Conservation (phyloP, 1,140 invertebrate species). For the Lineus longissimus region DNA sequence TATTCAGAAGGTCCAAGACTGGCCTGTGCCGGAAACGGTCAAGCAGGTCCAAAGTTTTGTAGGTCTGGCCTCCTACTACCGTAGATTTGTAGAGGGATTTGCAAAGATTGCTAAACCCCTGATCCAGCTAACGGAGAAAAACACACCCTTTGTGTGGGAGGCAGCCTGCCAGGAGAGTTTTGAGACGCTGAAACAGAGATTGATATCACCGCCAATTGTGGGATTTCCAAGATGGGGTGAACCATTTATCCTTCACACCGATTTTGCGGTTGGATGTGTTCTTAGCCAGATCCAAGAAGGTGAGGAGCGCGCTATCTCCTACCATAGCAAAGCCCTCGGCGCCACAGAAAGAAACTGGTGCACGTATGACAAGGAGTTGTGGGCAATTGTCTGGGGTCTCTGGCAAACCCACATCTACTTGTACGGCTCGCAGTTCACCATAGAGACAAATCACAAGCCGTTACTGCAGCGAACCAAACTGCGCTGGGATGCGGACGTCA, state of each 20-base stretch:
- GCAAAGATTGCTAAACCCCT: slow-evolving; percentile 27
- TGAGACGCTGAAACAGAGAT: slow-evolving; percentile 18
- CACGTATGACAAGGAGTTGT: slow-evolving; percentile 16
- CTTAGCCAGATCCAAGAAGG: slow-evolving; percentile 19
- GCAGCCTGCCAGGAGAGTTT: slow-evolving; percentile 18
- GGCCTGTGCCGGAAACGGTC: slow-evolving; percentile 31
- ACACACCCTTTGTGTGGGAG: slow-evolving; percentile 12
- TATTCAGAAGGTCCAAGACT: slow-evolving; percentile 27
- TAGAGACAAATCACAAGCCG: slow-evolving; percentile 15
- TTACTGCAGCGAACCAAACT: not conserved
- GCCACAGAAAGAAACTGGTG: slow-evolving; percentile 20
- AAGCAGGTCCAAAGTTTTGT: slow-evolving; percentile 38
- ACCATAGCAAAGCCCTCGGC: slow-evolving; percentile 17
- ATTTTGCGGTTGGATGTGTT: not conserved
- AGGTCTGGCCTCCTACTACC: slow-evolving; percentile 30
- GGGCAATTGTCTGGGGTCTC: slow-evolving; percentile 17
- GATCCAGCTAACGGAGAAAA: slow-evolving; percentile 20
- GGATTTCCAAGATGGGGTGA: slow-evolving; percentile 20
- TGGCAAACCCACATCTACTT: slow-evolving; percentile 18
- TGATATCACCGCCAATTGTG: slow-evolving; percentile 23
- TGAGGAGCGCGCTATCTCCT: slow-evolving; percentile 23
- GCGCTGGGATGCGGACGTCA: not conserved
- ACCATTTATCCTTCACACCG: slow-evolving; percentile 16
- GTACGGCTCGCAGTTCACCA: slow-evolving; percentile 15
- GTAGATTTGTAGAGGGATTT: slow-evolving; percentile 32